phyloP scores from a whole-genome alignment of 2,113 vertebrate species.

The Parus major region DNA sequence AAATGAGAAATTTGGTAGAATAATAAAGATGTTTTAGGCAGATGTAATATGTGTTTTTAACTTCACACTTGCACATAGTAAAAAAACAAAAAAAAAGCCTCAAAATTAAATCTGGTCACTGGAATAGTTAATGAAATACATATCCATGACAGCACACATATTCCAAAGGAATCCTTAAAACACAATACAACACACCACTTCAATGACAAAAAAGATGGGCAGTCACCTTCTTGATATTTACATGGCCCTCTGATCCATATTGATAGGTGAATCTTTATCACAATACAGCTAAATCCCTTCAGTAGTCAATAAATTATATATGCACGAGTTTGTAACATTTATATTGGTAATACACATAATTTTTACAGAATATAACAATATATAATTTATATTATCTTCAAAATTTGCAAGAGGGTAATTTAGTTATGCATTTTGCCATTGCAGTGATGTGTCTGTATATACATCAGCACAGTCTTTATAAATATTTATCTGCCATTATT shows the following conservation, averaged over 20 bases:
- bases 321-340: neutral
- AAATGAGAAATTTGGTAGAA: neutral
- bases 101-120: neutral
- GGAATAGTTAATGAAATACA: neutral
- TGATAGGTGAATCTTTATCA: neutral
- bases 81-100: neutral
- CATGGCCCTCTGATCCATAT: neutral
- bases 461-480: slow-evolving; percentile 40
- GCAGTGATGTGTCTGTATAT: neutral
- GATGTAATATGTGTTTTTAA: neutral
- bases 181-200: neutral
- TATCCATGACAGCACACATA: neutral
- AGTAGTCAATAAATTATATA: neutral
- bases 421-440: slow-evolving; percentile 39
- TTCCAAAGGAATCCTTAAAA: neutral
- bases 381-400: neutral
- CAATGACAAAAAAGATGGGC: neutral
- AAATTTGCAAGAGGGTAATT: slow-evolving; percentile 4
- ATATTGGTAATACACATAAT: neutral
- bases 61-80: neutral
- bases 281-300: neutral
- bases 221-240: neutral
- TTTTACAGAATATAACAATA: neutral
- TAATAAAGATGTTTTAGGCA: neutral
- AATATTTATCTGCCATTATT: slow-evolving; percentile 63